These are phyloP conservation scores for Torymus aiolomorphi DNA, from an alignment of 2,888 invertebrate genomes.

Conservation along the genomic window DNA sequence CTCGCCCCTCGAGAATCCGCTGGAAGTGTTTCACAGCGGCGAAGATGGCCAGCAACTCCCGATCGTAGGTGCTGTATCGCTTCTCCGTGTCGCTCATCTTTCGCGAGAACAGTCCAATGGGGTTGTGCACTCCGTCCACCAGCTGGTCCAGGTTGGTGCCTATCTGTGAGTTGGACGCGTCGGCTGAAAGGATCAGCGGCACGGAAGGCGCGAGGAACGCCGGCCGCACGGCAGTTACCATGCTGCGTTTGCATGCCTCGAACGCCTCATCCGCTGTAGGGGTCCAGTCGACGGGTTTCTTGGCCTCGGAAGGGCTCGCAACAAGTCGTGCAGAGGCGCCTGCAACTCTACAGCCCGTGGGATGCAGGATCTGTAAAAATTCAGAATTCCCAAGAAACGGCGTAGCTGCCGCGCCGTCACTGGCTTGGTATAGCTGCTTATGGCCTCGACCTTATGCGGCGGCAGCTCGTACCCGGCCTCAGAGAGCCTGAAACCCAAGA, in stretches of 20 bases:
- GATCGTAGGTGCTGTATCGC: constrained; percentile 40
- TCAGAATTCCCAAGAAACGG: constrained; percentile 34
- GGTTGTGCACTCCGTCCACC: no score
- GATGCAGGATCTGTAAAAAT: no score
- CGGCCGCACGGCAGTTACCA: no score
- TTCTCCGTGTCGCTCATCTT: background rate
- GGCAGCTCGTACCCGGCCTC: background rate
- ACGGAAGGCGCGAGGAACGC: constrained; percentile 23
- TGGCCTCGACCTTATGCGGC: constrained; percentile 9
- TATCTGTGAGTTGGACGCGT: constrained; percentile 46
- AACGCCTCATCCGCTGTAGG: constrained; percentile 31
- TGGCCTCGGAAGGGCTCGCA: constrained; percentile 10
- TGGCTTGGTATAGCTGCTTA: constrained; percentile 2
- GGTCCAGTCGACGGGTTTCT: constrained; percentile 14
- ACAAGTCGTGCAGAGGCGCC: constrained; percentile 35
- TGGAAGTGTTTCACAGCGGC: constrained; percentile 40
- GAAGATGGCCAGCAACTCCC: constrained; percentile 46
- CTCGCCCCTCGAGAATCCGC: no score
- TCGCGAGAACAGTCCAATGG: background rate
- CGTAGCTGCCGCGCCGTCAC: constrained; percentile 59
- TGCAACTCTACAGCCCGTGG: no score
- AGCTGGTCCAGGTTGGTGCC: background rate
- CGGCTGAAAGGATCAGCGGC: constrained; percentile 23
- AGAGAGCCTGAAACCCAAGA: constrained; percentile 39
- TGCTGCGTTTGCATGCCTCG: no score